phyloP scores from a whole-genome alignment of 2,113 vertebrate species.

The Apodemus sylvaticus region DNA sequence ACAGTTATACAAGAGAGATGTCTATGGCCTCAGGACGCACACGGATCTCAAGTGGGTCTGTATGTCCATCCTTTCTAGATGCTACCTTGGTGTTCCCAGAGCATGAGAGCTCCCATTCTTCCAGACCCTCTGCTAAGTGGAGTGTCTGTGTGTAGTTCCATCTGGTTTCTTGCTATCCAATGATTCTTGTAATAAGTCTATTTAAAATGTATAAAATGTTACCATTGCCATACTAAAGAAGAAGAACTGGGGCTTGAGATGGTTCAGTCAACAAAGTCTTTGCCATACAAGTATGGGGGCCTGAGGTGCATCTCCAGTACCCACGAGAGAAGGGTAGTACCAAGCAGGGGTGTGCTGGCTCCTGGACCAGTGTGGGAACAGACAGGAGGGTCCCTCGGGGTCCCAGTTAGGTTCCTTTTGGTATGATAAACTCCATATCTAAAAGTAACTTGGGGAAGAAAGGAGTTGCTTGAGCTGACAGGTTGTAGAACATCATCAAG shows the following conservation, averaged over 20 bases:
- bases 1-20: neutral
- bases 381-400: neutral
- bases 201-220: neutral
- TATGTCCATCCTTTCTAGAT: neutral
- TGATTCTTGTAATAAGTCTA: neutral
- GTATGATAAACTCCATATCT: neutral
- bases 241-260: neutral
- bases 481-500: neutral
- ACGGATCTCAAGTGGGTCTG: neutral
- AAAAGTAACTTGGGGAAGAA: neutral
- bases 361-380: neutral
- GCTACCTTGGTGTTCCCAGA: neutral
- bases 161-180: conserved; percentile 43
- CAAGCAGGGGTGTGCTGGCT: too few species aligned
- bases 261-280: neutral
- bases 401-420: too few species aligned
- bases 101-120: neutral
- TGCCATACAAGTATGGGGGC: neutral
- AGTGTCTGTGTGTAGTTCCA: neutral
- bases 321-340: neutral
- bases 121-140: neutral
- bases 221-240: neutral
- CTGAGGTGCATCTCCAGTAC: neutral
- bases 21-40: neutral
- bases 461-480: neutral